Conservation (phyloP, 2,113 vertebrate species). For the Tiliqua scincoides region DNA sequence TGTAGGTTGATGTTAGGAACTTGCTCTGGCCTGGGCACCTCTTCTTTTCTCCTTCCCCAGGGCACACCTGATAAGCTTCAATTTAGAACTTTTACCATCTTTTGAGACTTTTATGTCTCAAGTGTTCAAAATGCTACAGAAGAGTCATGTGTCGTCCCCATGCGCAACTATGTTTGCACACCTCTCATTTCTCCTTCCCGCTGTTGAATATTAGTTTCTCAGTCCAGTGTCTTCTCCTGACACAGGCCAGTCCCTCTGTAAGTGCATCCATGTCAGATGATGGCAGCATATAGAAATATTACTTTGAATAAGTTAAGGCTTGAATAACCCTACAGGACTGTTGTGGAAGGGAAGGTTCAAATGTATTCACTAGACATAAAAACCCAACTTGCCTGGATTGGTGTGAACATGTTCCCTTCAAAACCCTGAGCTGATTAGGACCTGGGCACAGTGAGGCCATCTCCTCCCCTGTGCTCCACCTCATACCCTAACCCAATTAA, state of each 20-base stretch:
- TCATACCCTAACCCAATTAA: no score
- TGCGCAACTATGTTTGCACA: background rate
- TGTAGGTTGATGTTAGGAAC: no score
- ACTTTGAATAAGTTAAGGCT: background rate
- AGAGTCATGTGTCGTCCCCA: no score
- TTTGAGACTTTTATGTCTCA: no score
- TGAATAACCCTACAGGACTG: background rate
- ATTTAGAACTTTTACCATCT: no score
- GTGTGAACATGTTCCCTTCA: background rate
- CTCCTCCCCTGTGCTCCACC: no score
- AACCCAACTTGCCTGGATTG: background rate
- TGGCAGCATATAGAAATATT: background rate
- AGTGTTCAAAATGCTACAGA: no score
- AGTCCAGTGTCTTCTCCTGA: background rate
- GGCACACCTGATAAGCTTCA: no score
- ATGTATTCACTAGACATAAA: background rate
- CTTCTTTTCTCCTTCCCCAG: no score
- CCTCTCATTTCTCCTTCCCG: background rate
- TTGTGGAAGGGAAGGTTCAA: background rate
- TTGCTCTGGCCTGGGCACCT: no score
- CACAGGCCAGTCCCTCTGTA: background rate
- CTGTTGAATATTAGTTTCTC: background rate
- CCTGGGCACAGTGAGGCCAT: background rate
- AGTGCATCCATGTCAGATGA: background rate
- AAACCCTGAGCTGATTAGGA: no score